These are phyloP conservation scores for Drosophila pseudotakahashii DNA, from an alignment of 2,888 invertebrate species.

Conservation along the genomic window DNA sequence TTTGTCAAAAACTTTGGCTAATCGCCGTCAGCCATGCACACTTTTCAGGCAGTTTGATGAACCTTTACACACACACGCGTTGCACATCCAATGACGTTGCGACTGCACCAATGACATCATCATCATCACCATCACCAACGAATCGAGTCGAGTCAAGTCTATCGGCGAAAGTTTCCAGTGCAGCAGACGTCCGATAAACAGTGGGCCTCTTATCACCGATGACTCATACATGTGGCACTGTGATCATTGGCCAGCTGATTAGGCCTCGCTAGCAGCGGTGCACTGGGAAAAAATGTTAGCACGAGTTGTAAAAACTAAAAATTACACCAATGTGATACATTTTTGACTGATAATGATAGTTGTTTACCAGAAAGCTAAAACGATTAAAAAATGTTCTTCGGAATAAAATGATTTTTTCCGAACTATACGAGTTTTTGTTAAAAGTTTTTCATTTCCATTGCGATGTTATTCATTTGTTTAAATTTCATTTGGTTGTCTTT, in stretches of 20 bases:
- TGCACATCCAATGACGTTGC: conserved; percentile 47
- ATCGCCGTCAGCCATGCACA: conserved; percentile 48
- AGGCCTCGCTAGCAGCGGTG: conserved; percentile 33
- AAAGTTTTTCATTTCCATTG: too few relatives aligned
- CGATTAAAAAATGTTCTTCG: too few relatives aligned
- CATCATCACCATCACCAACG: conserved; percentile 7
- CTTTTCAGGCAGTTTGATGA: conserved; percentile 66
- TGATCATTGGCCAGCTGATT: conserved; percentile 58
- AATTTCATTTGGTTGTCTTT: too few relatives aligned
- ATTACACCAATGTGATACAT: neutral
- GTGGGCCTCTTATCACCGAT: conserved; percentile 11
- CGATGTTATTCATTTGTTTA: too few relatives aligned
- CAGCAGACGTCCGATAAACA: conserved; percentile 31
- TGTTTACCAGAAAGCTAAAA: too few relatives aligned
- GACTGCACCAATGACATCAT: conserved; percentile 50
- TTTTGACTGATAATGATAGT: neutral
- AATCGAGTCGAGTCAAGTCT: neutral
- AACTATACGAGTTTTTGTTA: too few relatives aligned
- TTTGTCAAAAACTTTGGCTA: conserved; percentile 77
- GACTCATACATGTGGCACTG: conserved; percentile 26
- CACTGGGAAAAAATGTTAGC: neutral
- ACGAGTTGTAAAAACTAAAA: neutral
- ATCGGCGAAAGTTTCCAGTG: conserved; percentile 48
- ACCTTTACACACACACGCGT: conserved; percentile 51
- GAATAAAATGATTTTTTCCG: too few relatives aligned